Evolutionary conservation across 2,888 invertebrate species (phyloP), one percentile per base, ranked within the genome.

Genomic region (Caenorhabditis auriculariae): DNA sequence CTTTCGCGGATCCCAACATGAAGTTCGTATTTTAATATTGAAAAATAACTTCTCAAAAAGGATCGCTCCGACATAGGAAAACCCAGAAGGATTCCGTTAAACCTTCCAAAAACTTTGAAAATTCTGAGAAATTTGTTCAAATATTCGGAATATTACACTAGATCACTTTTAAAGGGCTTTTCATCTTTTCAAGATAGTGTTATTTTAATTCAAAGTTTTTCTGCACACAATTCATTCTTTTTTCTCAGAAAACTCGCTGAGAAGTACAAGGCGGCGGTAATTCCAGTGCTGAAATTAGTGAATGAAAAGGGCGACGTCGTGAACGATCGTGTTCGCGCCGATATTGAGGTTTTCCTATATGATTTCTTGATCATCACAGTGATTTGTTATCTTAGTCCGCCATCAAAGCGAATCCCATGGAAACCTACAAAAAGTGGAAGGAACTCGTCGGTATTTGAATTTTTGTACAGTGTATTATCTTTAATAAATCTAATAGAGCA

Each of bases 1-100:
- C 77, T 4, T 77, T 71, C 39, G 78, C 76, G 24, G 66, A 71
- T 41, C 53, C 60, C 27, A 57, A 64, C 46, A 75, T 73, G 42
- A 47, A 65, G 77, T 77, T 17, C 39, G 69, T 48, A n/a, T 3
- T 43, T 5, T 21, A 9, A 42, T 19, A 29, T 7, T n/a, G 12
- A 57, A 39, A 39, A 39, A 7, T 39, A n/a, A 6, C 6, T 41
- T 41, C 21, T 5, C n/a, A 41, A 41, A 41, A 41, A 41, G n/a
- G 17, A 17, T 41, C 17, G 41, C 7, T 21, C 7, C 17, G 21
- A 41, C 17, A 19, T 41, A 41, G 21, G n/a, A 5, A 41, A 41
- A 41, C 6, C 17, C 21, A 9, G 41, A 19, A 24, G 17, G 19
- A 21, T 42, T 42, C 26, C 29, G n/a, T 4, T 12, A 3, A 9